Percentiles rank a stretch among this genome's conserved stretches.
These are phyloP conservation scores for Centruroides vittatus DNA, from an alignment of 1,140 invertebrate species.

Conservation along the genomic window DNA sequence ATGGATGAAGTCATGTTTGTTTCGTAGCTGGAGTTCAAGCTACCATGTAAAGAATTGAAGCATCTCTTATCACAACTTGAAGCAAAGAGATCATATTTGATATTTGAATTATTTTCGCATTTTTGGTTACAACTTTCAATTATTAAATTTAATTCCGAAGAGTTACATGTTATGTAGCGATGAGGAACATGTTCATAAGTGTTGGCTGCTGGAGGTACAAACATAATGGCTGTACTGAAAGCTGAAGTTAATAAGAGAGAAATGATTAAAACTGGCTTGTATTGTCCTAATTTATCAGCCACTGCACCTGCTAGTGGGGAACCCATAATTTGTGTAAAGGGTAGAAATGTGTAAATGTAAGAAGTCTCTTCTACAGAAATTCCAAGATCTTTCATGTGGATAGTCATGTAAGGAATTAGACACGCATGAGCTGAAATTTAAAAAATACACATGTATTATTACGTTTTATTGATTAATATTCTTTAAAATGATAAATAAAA, in stretches of 20 bases:
- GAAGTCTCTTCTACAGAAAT: slow-evolving; percentile 68
- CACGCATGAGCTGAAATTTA: slow-evolving; percentile 47
- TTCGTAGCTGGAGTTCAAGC: too few relatives aligned
- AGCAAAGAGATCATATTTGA: background rate
- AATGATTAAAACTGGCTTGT: slow-evolving; percentile 47
- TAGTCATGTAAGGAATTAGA: slow-evolving; percentile 66
- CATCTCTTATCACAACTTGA: background rate
- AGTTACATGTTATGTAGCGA: too few relatives aligned
- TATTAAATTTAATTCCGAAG: background rate
- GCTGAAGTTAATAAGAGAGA: slow-evolving; percentile 50
- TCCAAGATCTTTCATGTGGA: slow-evolving; percentile 70
- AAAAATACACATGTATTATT: slow-evolving; percentile 7
- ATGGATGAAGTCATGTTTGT: background rate
- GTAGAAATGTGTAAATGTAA: slow-evolving; percentile 68
- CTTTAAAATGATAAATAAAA: background rate
- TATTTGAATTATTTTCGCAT: background rate
- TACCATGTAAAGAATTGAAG: background rate
- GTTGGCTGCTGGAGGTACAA: slow-evolving; percentile 30
- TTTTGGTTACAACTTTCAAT: background rate
- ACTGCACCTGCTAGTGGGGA: slow-evolving; percentile 60
- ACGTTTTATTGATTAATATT: background rate
- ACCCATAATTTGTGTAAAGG: slow-evolving; percentile 58
- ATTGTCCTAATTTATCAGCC: slow-evolving; percentile 64
- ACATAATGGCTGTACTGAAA: slow-evolving; percentile 45
- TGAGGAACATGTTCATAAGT: too few relatives aligned